Evolutionary conservation across 92 coral and sea anemone genomes (phyloP).

Genomic region (Ricordea florida): DNA sequence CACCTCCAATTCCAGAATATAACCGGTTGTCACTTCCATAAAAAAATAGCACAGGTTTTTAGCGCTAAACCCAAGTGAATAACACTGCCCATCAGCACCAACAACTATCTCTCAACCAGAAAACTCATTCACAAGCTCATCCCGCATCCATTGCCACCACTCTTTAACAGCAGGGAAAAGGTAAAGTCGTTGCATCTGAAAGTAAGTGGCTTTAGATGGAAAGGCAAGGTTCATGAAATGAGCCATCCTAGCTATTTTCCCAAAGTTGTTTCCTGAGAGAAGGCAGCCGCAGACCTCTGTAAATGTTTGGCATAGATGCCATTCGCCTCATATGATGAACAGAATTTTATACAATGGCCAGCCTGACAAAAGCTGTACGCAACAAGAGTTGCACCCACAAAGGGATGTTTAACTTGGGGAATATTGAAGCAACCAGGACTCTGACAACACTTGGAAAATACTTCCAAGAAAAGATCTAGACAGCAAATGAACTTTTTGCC

Average conservation of each 20-base stretch:
- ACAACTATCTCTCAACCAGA: background rate
- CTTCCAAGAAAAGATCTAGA: background rate
- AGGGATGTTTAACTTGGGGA: no score
- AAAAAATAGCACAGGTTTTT: slow-evolving; percentile 5
- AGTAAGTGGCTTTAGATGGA: slow-evolving; percentile 4
- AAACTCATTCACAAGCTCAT: background rate
- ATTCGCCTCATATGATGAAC: slow-evolving; percentile 29
- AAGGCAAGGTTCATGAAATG: slow-evolving; percentile 17
- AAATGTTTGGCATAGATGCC: slow-evolving; percentile 20
- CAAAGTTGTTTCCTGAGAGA: slow-evolving; percentile 19
- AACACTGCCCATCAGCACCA: slow-evolving; percentile 70
- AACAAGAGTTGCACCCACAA: no score
- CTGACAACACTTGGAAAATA: background rate
- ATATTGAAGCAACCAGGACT: no score
- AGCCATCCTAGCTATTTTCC: slow-evolving; percentile 18
- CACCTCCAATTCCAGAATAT: slow-evolving; percentile 1
- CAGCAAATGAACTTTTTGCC: background rate
- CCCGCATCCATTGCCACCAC: slow-evolving; percentile 20
- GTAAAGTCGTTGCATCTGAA: background rate
- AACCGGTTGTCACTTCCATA: slow-evolving; percentile 14
- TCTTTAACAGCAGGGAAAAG: slow-evolving; percentile 15
- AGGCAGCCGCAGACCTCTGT: slow-evolving; percentile 4
- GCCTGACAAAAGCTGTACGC: no score
- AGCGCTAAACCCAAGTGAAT: slow-evolving; percentile 58
- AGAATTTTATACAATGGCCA: slow-evolving; percentile 10